phyloP scores from a whole-genome alignment of 2,888 invertebrate species.

The Minunthozetes semirufus region DNA sequence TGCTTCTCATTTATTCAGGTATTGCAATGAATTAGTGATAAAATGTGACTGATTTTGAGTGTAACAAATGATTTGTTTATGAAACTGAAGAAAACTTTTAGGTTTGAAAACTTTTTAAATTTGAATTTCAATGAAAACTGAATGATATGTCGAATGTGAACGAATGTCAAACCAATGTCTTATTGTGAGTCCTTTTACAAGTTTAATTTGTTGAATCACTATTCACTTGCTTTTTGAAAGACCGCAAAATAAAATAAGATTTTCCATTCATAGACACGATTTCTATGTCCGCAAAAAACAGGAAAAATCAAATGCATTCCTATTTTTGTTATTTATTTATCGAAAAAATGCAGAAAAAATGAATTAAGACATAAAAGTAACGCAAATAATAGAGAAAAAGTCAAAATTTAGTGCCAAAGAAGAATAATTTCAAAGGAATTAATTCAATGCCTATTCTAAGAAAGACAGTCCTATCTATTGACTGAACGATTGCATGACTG shows the following conservation, averaged over 20 bases:
- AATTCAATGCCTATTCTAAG: neutral
- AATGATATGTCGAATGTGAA: neutral
- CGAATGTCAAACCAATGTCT: neutral
- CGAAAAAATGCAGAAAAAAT: too few relatives aligned
- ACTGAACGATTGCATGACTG: conserved; percentile 19
- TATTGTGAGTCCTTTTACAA: neutral
- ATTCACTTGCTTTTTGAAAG: neutral
- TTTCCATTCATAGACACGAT: conserved; percentile 5
- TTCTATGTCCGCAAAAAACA: neutral
- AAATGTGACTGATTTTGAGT: too few relatives aligned
- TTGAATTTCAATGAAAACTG: neutral
- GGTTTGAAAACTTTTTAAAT: neutral
- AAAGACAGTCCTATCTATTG: neutral
- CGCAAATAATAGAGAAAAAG: too few relatives aligned
- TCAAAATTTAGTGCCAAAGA: neutral
- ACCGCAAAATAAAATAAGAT: neutral
- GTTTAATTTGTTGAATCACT: neutral
- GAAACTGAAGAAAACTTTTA: neutral
- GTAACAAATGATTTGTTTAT: neutral
- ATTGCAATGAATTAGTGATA: too few relatives aligned
- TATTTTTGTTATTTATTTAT: neutral
- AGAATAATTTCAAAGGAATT: neutral
- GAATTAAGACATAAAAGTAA: too few relatives aligned
- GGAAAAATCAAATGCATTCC: neutral
- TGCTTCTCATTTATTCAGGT: too few relatives aligned